A percentile compares a stretch with the other conserved stretches of the same genome.
phyloP scores from a whole-genome alignment of 2,797 vertebrate genomes.

The Natrix natrix region DNA sequence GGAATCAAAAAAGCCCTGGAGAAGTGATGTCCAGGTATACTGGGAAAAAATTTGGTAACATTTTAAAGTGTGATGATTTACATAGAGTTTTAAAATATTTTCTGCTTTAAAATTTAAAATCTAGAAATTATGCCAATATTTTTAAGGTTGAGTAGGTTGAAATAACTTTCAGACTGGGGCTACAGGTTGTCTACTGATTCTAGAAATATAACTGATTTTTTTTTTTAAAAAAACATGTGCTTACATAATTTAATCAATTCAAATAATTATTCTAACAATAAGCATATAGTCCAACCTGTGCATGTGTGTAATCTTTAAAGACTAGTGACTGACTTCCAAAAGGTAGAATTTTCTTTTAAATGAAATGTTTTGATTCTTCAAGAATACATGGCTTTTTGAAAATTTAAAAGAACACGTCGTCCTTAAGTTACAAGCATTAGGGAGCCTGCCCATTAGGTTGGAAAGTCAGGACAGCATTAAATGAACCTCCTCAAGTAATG shows the following conservation, averaged over 20 bases:
- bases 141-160: not conserved
- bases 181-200: not conserved
- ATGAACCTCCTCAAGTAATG: not conserved
- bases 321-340: not conserved
- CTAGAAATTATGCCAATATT: not conserved
- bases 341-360: not conserved
- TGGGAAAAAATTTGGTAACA: not conserved
- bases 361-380: not conserved
- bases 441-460: not conserved
- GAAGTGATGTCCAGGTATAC: not conserved
- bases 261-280: not conserved
- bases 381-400: not conserved
- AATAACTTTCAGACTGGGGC: not conserved
- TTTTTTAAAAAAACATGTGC: not conserved
- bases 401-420: not conserved
- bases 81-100: not conserved
- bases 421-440: not conserved
- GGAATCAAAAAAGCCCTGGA: not conserved
- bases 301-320: not conserved
- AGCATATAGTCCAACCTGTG: not conserved
- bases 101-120: not conserved
- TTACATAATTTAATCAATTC: not conserved
- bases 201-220: not conserved
- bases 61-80: not conserved
- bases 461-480: not conserved